Base-by-base conservation (phyloP, 2,113 vertebrate species). In the Trichomycterus rosablanca region DNA sequence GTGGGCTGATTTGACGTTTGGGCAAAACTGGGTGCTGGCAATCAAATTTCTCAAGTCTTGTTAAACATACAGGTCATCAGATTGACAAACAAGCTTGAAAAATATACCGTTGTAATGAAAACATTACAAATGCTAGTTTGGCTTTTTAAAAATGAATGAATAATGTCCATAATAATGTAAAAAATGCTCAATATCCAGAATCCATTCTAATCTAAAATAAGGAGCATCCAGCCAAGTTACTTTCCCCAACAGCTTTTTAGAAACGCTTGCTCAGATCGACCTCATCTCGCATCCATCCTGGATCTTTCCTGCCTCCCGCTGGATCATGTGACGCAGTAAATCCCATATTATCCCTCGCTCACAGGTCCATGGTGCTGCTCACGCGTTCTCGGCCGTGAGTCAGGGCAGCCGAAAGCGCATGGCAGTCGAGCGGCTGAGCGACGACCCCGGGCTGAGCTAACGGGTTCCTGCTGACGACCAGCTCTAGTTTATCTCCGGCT, bases 391-490 rank as follows among this genome's bases (percentile, higher is more conserved):
- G 72, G 34, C n/a, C 50, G 57, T 58, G 68, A 32, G 43, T 64
- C 34, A 57, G 86, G 80, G 72, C 67, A 54, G 2, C 0, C 63
- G 52, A 0, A 8, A 16, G 56, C 45, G 0, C 9, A 37, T 68
- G 51, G 59, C 58, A 64, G 49, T 59, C 40, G 16, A 63, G 42
- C 15, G 51, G 15, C 43, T 57, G 70, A 56, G 34, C 12, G 34
- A 59, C 12, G 34, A 59, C 35, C 50, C 57, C 30, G 9, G 64
- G 30, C 70, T 74, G 80, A 0, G 84, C 84, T 79, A 92, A 70
- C 0, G 90, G 91, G 64, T 91, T 97, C 24, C 96, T 83, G 78
- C 94, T 96, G 66, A 99, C 86, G 53, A 99, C 91, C 76, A 97
- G 78, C 67, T 97, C 93, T 74, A 98, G 84, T 58, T 90, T 79